Evolutionary conservation across 2,888 invertebrate species (phyloP).

Genomic region (Diadegma fenestrale): DNA sequence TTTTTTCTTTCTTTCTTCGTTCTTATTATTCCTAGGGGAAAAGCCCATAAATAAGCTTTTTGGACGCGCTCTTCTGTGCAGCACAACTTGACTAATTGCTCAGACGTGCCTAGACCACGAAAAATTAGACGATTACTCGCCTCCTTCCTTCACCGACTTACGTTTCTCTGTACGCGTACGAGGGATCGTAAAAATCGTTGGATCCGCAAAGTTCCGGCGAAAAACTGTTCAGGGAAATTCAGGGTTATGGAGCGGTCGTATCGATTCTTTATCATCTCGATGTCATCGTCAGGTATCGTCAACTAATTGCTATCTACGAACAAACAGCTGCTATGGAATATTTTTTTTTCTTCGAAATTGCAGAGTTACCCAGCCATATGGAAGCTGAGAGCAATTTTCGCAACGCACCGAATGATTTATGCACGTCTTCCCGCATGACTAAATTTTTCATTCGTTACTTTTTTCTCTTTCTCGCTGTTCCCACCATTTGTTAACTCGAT

Average conservation of each 20-base stretch:
- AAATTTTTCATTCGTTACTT: conserved; percentile 16
- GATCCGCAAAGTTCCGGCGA: background rate
- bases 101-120: conserved; percentile 51
- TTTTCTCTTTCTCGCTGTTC: background rate
- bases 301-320: background rate
- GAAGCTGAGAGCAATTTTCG: background rate
- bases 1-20: background rate
- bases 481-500: conserved; percentile 21
- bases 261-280: background rate
- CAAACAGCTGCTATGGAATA: background rate
- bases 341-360: background rate
- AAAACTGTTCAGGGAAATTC: background rate
- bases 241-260: background rate
- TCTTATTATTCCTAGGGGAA: background rate
- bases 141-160: background rate
- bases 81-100: conserved; percentile 69
- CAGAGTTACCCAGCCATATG: background rate
- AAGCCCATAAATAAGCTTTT: conserved; percentile 64
- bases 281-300: background rate
- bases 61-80: conserved; percentile 57
- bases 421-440: conserved; percentile 37
- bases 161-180: background rate
- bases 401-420: conserved; percentile 39
- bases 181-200: background rate
- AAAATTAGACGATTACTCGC: conserved; percentile 21